Conservation (phyloP, 2,888 invertebrate species). For the Rotaria macrura region DNA sequence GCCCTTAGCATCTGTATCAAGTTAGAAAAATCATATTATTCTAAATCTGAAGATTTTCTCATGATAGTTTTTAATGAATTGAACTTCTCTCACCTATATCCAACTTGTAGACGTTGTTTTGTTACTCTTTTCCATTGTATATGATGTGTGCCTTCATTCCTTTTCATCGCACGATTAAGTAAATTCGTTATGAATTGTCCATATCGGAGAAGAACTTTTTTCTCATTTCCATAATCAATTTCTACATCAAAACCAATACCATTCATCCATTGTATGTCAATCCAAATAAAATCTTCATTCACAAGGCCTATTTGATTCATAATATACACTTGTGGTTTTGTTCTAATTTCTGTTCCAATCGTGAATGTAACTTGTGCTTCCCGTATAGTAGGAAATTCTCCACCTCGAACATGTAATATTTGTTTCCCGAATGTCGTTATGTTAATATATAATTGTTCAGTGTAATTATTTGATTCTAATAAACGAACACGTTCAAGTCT, state of each 20-base stretch:
- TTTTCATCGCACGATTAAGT: neutral
- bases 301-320: neutral
- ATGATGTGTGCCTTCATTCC: neutral
- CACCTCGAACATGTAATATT: neutral
- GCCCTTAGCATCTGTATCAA: too few relatives aligned
- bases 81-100: neutral
- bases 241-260: neutral
- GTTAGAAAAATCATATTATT: too few relatives aligned
- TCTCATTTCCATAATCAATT: neutral
- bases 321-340: neutral
- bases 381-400: neutral
- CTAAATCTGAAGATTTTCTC: too few relatives aligned
- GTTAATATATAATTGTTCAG: neutral
- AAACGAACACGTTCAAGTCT: neutral
- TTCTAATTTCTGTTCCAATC: neutral
- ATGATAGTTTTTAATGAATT: neutral
- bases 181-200: neutral
- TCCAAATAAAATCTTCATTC: neutral
- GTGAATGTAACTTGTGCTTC: neutral
- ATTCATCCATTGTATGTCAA: neutral
- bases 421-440: neutral
- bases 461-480: constrained; percentile 1
- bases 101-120: constrained; percentile 18
- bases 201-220: neutral
- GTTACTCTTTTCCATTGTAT: neutral